Evolutionary conservation across 2,113 vertebrate genomes (phyloP), one percentile per base, ranked within the genome.

Genomic region (Muntiacus muntjak): DNA sequence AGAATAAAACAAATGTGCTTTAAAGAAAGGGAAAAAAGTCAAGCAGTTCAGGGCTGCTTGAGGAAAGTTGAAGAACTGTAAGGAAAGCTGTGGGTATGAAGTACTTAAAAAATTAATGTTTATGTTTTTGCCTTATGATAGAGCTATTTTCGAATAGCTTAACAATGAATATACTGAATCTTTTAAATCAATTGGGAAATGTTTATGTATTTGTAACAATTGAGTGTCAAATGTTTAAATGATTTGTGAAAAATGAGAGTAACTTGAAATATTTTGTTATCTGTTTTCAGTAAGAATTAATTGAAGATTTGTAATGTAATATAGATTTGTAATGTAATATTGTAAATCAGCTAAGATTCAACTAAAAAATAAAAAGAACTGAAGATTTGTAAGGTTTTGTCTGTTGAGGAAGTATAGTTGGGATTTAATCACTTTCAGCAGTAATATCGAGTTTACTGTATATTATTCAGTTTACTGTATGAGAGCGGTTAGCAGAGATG

Each of bases 201-300:
- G 78, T 55, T 86, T 64, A 57, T 94, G 26, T 91, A 28, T 91
- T 78, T 78, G 45, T 40, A 94, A 58, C 54, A 89, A 0, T 74
- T 93, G 83, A 81, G 36, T 36, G 47, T n/a, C 28, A 76, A 10
- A 25, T 79, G 47, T 87, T 94, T 64, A 81, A 94, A n/a, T 84
- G 62, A 30, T 62, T 93, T 30, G 50, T 89, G 78, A 45, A 96
- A 76, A 93, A 71, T 40, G 36, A 96, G 86, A 96, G 87, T 83
- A 40, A 82, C 33, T 52, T 96, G 54, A 96, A 86, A 79, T 87
- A 47, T 62, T 78, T 64, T 58, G 50, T 64, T 60, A 54, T 28
- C 10, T 90, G n/a, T 90, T 58, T 91, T 95, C 6, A 71, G 17
- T 55, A 81, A 92, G 89, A 92, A 91, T 36, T 36, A 92, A 91